phyloP scores from a whole-genome alignment of 1,140 invertebrate species.

The Drosophila burlai region DNA sequence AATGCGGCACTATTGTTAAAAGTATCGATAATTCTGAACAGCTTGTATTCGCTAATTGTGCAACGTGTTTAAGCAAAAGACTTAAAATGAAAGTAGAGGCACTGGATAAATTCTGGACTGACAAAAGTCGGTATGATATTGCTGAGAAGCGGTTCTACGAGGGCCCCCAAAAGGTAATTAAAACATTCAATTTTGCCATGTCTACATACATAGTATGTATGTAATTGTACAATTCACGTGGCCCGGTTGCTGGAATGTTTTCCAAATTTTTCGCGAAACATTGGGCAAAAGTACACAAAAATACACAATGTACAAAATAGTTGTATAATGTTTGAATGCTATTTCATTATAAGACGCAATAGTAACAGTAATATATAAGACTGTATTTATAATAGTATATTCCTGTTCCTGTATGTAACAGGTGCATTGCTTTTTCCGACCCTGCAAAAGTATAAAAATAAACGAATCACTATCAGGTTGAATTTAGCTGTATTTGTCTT shows the following conservation, averaged over 20 bases:
- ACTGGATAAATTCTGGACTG: conserved; percentile 86
- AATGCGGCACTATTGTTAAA: not conserved
- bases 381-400: conserved; percentile 9
- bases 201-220: conserved; percentile 5
- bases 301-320: not conserved
- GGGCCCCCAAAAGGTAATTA: conserved; percentile 55
- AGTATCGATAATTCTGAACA: conserved; percentile 12
- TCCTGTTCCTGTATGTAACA: conserved; percentile 25
- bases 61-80: conserved; percentile 21
- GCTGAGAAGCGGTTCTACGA: conserved; percentile 86
- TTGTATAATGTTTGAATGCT: not conserved
- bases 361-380: not conserved
- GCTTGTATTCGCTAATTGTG: conserved; percentile 10
- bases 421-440: conserved; percentile 8
- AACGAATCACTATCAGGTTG: conserved; percentile 4
- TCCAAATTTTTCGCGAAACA: conserved; percentile 10
- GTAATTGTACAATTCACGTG: conserved; percentile 28
- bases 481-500: not conserved
- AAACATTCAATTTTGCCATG: too few species aligned
- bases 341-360: not conserved
- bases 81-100: conserved; percentile 46
- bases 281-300: not conserved
- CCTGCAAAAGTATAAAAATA: conserved; percentile 15
- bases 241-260: conserved; percentile 15
- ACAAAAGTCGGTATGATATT: conserved; percentile 86